Base-by-base conservation (phyloP, 2,888 invertebrate species). In the Acanthoscelides obtectus region DNA sequence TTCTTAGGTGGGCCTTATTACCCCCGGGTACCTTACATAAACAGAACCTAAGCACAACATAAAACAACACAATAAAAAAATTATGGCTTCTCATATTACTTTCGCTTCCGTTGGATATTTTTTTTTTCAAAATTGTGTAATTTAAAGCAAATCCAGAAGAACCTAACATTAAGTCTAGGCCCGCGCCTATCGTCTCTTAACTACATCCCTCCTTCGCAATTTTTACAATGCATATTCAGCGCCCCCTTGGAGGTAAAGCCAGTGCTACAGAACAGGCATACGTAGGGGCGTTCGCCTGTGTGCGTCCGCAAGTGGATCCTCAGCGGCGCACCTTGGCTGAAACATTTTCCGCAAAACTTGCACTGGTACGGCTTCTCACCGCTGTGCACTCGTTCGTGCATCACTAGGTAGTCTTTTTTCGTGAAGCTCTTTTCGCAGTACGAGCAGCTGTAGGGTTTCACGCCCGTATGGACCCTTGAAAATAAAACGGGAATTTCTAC, bases 191-290 rank as follows among this genome's bases (percentile, higher is more conserved):
- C n/a, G n/a, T n/a, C n/a, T 12, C 12, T 17, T 12, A 3, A 12
- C 20, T 21, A 6, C 22, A 69, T 67, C 19, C 63, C 64, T 17
- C 74, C 76, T 20, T 75, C 72, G 69, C 80, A 80, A 1, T 85
- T 86, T 64, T 86, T 86, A 75, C 86, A 81, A 77, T 90, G 90
- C 25, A 87, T 80, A 72, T 88, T 89, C 69, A 89, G 81, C 63
- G 88, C 88, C 0, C 88, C 87, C 20, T 86, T 85, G 70, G 89
- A 89, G 0, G 89, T 88, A 72, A 90, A 90, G 0, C 89, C 87
- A 69, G 87, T 87, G 0, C 85, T 87, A 69, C 90, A 90, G 17
- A 86, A 84, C 8, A 87, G 85, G 74, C 90, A 90, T 0, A 88
- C 84, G 67, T 82, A 84, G 0, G 83, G 84, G 22, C 79, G 75